phyloP scores from a whole-genome alignment of 2,797 vertebrate genomes.

The Pelobates cultripes region DNA sequence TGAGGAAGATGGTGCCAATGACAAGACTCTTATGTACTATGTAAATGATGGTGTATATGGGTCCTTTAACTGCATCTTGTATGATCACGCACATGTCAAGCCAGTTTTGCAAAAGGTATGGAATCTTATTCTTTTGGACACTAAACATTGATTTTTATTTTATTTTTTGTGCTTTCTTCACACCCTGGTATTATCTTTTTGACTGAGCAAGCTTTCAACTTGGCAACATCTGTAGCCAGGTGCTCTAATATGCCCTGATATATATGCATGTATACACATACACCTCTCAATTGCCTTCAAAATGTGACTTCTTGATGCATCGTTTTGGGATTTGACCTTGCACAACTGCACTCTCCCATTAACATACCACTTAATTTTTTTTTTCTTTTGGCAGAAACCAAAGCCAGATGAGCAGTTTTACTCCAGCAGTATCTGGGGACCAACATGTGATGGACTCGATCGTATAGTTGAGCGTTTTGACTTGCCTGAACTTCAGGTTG shows the following conservation, averaged over 20 bases:
- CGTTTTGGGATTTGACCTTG: too few species aligned
- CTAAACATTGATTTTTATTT: not conserved
- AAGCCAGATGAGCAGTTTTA: constrained; percentile 91
- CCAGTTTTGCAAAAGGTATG: constrained; percentile 88
- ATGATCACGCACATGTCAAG: constrained; percentile 90
- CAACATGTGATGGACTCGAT: constrained; percentile 93
- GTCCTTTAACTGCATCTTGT: constrained; percentile 95
- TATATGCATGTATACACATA: too few species aligned
- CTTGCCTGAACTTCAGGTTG: constrained; percentile 90
- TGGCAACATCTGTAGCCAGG: too few species aligned
- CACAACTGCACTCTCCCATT: too few species aligned
- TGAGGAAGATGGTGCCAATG: constrained; percentile 82
- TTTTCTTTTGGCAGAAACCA: constrained; percentile 75
- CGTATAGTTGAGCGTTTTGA: constrained; percentile 89
- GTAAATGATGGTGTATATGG: constrained; percentile 97
- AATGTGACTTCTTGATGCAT: too few species aligned
- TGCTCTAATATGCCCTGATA: too few species aligned
- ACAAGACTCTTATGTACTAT: constrained; percentile 94
- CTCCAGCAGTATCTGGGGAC: constrained; percentile 95
- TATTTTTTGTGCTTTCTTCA: not conserved
- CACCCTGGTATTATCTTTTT: too few species aligned
- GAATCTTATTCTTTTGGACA: not conserved
- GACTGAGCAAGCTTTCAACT: too few species aligned
- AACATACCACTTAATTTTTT: not conserved
- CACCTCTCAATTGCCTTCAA: too few species aligned